Base-by-base conservation (phyloP, 2,113 vertebrate species). In the Embiotoca jacksoni region DNA sequence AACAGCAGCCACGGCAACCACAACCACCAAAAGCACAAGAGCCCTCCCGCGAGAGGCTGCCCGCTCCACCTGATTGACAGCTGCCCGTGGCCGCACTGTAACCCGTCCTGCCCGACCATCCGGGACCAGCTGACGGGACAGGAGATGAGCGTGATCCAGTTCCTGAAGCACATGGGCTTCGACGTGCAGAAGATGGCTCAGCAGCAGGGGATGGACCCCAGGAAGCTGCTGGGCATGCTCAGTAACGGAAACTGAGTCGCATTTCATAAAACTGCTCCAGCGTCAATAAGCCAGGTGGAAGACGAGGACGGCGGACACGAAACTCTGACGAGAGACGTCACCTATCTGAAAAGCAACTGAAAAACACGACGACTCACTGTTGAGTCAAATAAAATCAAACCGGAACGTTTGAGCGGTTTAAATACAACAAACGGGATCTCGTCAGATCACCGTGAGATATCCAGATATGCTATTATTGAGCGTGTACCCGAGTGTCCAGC, bases 71-170 rank as follows among this genome's bases (percentile, higher is more conserved):
- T 99, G 86, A 96, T 98, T 3, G 98, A 99, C 96, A 97, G 96
- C 93, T 99, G 98, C 57, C 96, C 97, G 0, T 99, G 97, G 98
- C 97, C 98, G 6, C 98, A 99, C 92, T 99, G 98, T 90, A 99
- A 99, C 87, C 98, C 97, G 14, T 95, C 97, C 0, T 99, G 97
- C 89, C 97, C 97, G 62, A 96, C 97, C 0, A 95, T 98, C 89
- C 95, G 96, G 6, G 97, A 98, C 94, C 96, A 97, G 92, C 94
- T 96, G 84, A 98, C 97, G 0, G 98, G 97, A 23, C 97, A 98
- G 92, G 97, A 99, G 93, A 98, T 99, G 97, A 97, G 94, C 0
- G 96, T 95, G 70, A 95, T 97, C 64, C 97, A 99, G 93, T 98
- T 99, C 93, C 96, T 99, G 54, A 97, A 97, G 95, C 97, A 99